phyloP scores from a whole-genome alignment of 2,797 vertebrate genomes.

The Manis crassicaudata region DNA sequence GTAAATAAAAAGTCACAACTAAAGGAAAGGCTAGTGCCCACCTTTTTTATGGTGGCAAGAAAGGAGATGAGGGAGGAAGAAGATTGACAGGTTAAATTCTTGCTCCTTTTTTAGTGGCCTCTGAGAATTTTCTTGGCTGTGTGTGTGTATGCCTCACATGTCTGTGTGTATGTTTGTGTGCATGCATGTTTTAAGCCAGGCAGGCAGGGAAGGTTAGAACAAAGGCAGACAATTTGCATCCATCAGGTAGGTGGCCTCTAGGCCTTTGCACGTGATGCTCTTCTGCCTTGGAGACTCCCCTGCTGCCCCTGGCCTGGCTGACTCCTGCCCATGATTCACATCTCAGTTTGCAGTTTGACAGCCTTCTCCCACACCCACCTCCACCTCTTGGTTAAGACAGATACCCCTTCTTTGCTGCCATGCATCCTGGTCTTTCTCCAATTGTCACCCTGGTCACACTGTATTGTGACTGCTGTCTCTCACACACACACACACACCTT shows the following conservation, averaged over 20 bases:
- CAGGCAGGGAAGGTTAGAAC: neutral
- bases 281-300: neutral
- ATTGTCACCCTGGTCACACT: neutral
- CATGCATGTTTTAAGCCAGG: neutral
- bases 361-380: neutral
- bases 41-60: neutral
- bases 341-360: neutral
- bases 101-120: neutral
- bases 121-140: neutral
- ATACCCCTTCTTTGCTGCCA: neutral
- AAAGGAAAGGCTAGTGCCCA: neutral
- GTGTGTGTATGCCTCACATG: neutral
- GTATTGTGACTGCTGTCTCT: neutral
- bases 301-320: neutral
- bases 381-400: neutral
- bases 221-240: neutral
- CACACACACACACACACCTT: neutral
- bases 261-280: neutral
- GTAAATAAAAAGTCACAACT: neutral
- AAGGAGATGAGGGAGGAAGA: neutral
- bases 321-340: neutral
- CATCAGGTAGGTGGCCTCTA: neutral
- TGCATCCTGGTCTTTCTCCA: neutral
- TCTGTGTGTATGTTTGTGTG: neutral
- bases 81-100: neutral